phyloP scores from a whole-genome alignment of 2,888 invertebrate genomes.

The Byasa hedistus region DNA sequence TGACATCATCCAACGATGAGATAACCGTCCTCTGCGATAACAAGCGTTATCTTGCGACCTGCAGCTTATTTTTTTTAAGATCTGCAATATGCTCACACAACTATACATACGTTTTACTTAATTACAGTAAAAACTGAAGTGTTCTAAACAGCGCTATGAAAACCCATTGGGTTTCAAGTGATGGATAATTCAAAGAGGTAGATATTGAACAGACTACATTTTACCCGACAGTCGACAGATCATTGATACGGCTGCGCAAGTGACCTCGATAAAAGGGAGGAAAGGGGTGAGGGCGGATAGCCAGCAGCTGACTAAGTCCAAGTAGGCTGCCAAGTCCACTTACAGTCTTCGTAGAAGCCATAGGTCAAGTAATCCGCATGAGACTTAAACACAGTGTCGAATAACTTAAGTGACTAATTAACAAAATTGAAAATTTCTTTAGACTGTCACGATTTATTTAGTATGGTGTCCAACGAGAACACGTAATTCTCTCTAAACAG shows the following conservation, averaged over 20 bases:
- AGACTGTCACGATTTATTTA: background rate
- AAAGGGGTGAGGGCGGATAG: conserved; percentile 1
- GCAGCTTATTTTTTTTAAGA: background rate
- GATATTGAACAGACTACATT: conserved; percentile 10
- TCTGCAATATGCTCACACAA: background rate
- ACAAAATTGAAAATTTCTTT: background rate
- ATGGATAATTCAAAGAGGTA: background rate
- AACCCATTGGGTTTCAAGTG: background rate
- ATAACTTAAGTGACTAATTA: background rate
- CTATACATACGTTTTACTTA: no score
- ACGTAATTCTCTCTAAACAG: background rate
- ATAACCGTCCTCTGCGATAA: conserved; percentile 16
- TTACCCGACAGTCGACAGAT: conserved; percentile 6
- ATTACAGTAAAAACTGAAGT: no score
- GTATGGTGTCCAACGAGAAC: background rate
- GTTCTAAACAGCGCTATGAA: background rate
- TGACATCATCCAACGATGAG: conserved; percentile 27
- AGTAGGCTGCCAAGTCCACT: conserved; percentile 17
- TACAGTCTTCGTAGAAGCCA: conserved; percentile 4
- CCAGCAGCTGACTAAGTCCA: conserved; percentile 12
- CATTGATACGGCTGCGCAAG: conserved; percentile 28
- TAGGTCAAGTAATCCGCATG: conserved; percentile 6
- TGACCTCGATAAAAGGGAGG: conserved; percentile 21
- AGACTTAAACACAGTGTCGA: background rate
- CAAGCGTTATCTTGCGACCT: background rate